A percentile compares a stretch with the other conserved stretches of the same genome.
Conservation (phyloP, 2,797 vertebrate genomes). For the Huso huso region DNA sequence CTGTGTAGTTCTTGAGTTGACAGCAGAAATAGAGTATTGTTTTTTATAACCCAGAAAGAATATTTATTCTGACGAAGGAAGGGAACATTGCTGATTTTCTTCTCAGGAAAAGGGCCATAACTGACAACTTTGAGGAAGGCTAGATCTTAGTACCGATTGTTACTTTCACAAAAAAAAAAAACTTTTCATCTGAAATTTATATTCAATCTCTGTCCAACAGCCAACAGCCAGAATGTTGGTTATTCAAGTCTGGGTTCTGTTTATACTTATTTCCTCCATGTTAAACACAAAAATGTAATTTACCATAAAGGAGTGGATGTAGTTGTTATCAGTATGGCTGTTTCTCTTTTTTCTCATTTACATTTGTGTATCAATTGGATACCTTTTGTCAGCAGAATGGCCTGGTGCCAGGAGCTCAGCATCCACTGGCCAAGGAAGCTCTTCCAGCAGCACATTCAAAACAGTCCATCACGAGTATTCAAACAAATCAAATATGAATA, state of each 20-base stretch:
- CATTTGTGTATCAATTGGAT: slow-evolving; percentile 40
- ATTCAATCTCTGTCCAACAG: too few species aligned
- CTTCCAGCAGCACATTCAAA: slow-evolving; percentile 22
- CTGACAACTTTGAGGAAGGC: too few species aligned
- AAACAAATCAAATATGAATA: slow-evolving; percentile 52
- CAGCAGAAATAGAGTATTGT: background rate
- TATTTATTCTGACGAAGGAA: too few species aligned
- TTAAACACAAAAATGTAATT: too few species aligned
- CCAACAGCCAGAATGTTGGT: too few species aligned
- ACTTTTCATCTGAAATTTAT: too few species aligned
- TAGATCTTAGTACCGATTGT: too few species aligned
- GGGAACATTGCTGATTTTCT: too few species aligned
- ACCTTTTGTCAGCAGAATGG: slow-evolving; percentile 22
- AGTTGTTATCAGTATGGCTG: background rate
- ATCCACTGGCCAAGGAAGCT: slow-evolving; percentile 40
- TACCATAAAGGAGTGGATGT: too few species aligned
- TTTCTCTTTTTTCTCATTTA: slow-evolving; percentile 19
- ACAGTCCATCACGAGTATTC: slow-evolving; percentile 25
- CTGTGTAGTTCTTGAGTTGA: too few species aligned
- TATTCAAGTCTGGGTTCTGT: slow-evolving; percentile 7
- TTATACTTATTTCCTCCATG: background rate
- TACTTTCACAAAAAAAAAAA: background rate
- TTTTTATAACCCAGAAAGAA: too few species aligned
- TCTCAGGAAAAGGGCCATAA: background rate
- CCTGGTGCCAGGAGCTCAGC: slow-evolving; percentile 17